Percentiles rank a stretch among this genome's conserved stretches.
These are phyloP conservation scores for Gobio occitaniae DNA, from an alignment of 2,797 vertebrate species.

Conservation along the genomic window DNA sequence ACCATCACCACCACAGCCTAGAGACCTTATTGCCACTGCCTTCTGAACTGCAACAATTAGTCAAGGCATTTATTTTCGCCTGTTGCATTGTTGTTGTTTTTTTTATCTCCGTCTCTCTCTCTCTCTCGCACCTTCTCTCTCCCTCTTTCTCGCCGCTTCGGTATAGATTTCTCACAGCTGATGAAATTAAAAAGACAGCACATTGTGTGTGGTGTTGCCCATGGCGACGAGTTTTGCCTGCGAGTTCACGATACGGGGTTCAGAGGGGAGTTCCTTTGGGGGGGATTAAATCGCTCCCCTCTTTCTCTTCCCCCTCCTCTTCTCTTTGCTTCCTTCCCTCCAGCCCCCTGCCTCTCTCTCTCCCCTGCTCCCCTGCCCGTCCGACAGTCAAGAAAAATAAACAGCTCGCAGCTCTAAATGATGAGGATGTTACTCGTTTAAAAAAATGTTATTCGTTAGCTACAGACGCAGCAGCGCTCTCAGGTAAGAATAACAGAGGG, in stretches of 20 bases:
- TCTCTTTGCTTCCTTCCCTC: slow-evolving; percentile 23
- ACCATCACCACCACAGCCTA: slow-evolving; percentile 18
- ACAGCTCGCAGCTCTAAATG: slow-evolving; percentile 79
- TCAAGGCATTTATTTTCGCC: slow-evolving; percentile 78
- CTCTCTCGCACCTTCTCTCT: neutral
- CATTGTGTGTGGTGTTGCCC: slow-evolving; percentile 83
- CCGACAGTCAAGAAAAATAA: slow-evolving; percentile 70
- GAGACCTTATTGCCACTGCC: slow-evolving; percentile 36
- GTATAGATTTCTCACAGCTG: slow-evolving; percentile 86
- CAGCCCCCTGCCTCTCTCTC: slow-evolving; percentile 71
- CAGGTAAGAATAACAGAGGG: slow-evolving; percentile 80
- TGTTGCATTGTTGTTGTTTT: slow-evolving; percentile 41
- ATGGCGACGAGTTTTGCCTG: slow-evolving; percentile 83
- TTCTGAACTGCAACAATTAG: slow-evolving; percentile 64
- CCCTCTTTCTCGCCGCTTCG: slow-evolving; percentile 62
- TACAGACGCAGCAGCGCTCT: slow-evolving; percentile 70
- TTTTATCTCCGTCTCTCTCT: slow-evolving; percentile 20
- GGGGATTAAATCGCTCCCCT: slow-evolving; percentile 84
- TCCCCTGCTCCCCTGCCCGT: slow-evolving; percentile 74
- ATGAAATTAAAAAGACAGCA: slow-evolving; percentile 88
- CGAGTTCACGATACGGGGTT: slow-evolving; percentile 85
- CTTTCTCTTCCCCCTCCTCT: slow-evolving; percentile 44
- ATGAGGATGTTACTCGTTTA: slow-evolving; percentile 66
- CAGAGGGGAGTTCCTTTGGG: slow-evolving; percentile 87
- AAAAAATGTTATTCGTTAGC: slow-evolving; percentile 67